Evolutionary conservation across 2,797 vertebrate species (phyloP).

Genomic region (Gallirallus australis): DNA sequence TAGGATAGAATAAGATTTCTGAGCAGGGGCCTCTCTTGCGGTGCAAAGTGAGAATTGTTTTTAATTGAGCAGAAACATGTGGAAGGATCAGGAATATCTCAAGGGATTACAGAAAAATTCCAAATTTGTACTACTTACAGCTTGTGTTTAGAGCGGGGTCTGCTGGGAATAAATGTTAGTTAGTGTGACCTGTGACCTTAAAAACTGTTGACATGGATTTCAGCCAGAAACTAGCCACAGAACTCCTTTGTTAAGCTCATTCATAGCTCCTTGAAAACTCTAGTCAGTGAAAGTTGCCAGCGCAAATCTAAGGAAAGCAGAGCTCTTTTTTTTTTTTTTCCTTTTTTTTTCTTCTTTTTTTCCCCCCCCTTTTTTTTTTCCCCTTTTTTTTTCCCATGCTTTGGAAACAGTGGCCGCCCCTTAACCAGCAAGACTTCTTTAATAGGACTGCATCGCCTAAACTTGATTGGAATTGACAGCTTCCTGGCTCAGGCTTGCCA

Average conservation of each 20-base stretch:
- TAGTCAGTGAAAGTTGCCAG: constrained; percentile 91
- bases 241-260: constrained; percentile 99
- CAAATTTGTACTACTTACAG: constrained; percentile 95
- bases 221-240: constrained; percentile 97
- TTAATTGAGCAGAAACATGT: constrained; percentile 99
- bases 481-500: constrained; percentile 95
- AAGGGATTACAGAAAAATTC: constrained; percentile 96
- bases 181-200: constrained; percentile 98
- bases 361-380: constrained; percentile 85
- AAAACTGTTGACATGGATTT: constrained; percentile 98
- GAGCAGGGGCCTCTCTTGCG: constrained; percentile 80
- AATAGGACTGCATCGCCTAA: constrained; percentile 88
- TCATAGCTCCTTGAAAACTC: constrained; percentile 95
- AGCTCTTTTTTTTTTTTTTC: constrained; percentile 81
- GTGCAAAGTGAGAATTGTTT: constrained; percentile 98
- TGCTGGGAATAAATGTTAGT: constrained; percentile 99
- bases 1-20: constrained; percentile 77
- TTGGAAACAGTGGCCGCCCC: constrained; percentile 94
- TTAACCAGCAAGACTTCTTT: constrained; percentile 90
- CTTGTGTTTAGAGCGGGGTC: constrained; percentile 95
- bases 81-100: constrained; percentile 99
- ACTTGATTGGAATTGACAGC: constrained; percentile 97
- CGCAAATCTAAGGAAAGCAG: constrained; percentile 93
- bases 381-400: constrained; percentile 92
- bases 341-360: constrained; percentile 64